Evolutionary conservation across 1,140 invertebrate species (phyloP).

Genomic region (Steinernema khuongi): DNA sequence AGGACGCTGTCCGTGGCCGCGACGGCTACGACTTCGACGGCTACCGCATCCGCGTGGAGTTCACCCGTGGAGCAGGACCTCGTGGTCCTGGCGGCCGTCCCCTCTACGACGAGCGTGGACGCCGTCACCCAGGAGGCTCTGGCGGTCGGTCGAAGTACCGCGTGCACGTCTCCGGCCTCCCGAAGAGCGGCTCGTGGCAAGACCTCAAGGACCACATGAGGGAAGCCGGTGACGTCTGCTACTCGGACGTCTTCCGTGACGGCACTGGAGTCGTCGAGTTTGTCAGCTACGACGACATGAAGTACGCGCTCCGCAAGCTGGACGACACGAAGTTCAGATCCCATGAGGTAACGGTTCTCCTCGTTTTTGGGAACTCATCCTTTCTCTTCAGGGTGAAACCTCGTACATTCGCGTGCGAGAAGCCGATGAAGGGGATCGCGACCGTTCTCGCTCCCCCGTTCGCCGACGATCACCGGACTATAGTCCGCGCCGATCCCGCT

Average conservation of each 20-base stretch:
- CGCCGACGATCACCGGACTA: conserved; percentile 20
- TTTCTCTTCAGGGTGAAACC: conserved; percentile 41
- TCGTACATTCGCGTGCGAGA: conserved; percentile 41
- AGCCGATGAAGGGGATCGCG: conserved; percentile 4
- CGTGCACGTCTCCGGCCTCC: not conserved
- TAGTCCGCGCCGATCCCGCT: conserved; percentile 15
- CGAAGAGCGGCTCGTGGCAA: conserved; percentile 81
- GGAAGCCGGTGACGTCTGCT: conserved; percentile 98
- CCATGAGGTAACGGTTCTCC: conserved; percentile 83
- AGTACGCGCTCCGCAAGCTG: conserved; percentile 93
- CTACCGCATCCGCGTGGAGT: conserved; percentile 87
- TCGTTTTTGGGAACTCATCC: too few relatives aligned
- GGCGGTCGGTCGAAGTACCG: conserved; percentile 43
- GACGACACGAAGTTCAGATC: conserved; percentile 94
- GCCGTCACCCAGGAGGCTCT: conserved; percentile 63
- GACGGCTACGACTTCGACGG: conserved; percentile 97
- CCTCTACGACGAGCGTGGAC: conserved; percentile 20
- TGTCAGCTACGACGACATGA: conserved; percentile 93
- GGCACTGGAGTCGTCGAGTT: conserved; percentile 98
- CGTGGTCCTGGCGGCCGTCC: conserved; percentile 60
- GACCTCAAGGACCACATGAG: conserved; percentile 99
- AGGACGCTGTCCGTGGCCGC: conserved; percentile 83
- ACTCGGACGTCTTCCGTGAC: conserved; percentile 96
- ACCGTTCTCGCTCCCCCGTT: not conserved
- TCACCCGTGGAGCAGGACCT: conserved; percentile 69